Base-by-base conservation (phyloP, 2,797 vertebrate species). In the Cryptoblepharus egeriae region DNA sequence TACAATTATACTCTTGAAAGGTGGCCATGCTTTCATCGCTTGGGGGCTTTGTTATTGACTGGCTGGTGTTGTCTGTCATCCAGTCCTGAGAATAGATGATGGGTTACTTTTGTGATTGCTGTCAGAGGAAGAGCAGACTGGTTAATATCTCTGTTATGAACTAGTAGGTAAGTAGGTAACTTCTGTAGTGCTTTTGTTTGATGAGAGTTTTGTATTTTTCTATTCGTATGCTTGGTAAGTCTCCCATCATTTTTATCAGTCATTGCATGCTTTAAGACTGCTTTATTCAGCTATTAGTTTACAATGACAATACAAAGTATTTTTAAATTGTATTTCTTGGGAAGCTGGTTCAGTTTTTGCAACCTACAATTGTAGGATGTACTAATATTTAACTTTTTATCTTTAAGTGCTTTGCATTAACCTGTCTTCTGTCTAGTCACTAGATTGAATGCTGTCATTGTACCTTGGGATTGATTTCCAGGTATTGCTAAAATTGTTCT, bases 131-230 rank as follows among this genome's bases (percentile, higher is more conserved):
- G 20, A 22, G 37, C 42, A 61, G 20, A 28, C 12, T 45, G 5
- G 74, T 60, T 79, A 49, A 30, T 10, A 58, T 30, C 58, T 80
- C 77, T 72, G 80, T 87, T 86, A 35, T 89, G 88, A 80, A 80
- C 87, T 28, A 30, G 13, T 81, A 8, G 89, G 84, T 83, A 76
- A 7, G 78, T 90, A 81, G 75, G 30, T 86, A 87, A 88, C 11
- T 35, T 91, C 84, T 86, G 77, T 32, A 16, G 55, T 79, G 80
- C 86, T 88, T 76, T 88, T 79, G 32, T 55, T 84, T 75, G 83
- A 73, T 85, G 80, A 78, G 86, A 0, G 4, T n/a, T 22, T 64
- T n/a, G 0, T 39, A 73, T 65, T 80, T 68, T 58, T 0, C 13
- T 52, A 32, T 28, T 15, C 42, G 63, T 63, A 70, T 12, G 28